These are phyloP conservation scores for Portevinia maculata DNA, from an alignment of 2,888 invertebrate genomes.

Conservation along the genomic window DNA sequence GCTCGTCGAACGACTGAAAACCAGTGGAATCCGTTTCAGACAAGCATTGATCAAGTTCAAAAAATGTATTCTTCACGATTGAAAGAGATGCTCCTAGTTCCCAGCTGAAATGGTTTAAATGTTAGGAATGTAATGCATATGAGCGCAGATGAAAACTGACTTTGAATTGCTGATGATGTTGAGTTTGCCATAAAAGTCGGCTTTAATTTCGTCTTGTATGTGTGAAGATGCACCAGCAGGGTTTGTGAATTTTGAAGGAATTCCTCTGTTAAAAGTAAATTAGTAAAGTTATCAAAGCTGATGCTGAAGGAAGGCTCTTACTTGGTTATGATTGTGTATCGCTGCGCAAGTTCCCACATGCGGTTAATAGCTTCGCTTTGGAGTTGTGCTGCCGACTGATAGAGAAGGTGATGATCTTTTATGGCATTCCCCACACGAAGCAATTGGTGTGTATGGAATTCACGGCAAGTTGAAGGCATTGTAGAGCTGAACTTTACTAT, in stretches of 20 bases:
- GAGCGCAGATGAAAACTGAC: constrained; percentile 19
- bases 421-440: neutral
- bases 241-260: constrained; percentile 2
- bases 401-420: neutral
- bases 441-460: constrained; percentile 1
- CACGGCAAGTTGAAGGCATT: neutral
- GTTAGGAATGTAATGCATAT: neutral
- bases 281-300: neutral
- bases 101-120: neutral
- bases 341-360: constrained; percentile 42
- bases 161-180: constrained; percentile 19
- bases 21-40: neutral
- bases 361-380: constrained; percentile 26
- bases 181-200: constrained; percentile 26
- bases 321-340: constrained; percentile 32
- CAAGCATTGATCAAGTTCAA: neutral
- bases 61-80: neutral
- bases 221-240: neutral
- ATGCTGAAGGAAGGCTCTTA: neutral
- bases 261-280: neutral
- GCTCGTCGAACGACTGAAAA: neutral
- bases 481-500: neutral
- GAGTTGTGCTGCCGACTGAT: constrained; percentile 9
- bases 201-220: constrained; percentile 36
- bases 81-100: constrained; percentile 27